Conservation (phyloP, 1,140 invertebrate genomes). For the Brachionus asplanchnoidis region DNA sequence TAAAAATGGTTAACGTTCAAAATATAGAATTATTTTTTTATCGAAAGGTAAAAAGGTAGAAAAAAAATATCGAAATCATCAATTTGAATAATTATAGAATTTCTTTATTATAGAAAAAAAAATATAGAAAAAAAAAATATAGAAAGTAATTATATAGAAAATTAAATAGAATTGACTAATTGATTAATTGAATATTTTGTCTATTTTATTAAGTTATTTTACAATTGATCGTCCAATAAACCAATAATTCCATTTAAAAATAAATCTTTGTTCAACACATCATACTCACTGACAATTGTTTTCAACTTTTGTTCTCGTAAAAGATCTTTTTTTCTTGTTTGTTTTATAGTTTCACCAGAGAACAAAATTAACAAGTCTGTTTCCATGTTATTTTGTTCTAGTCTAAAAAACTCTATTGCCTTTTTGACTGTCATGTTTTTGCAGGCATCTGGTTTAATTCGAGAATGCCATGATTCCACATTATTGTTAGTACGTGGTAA, state of each 20-base stretch:
- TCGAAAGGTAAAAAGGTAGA: no score
- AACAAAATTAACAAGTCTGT: not conserved
- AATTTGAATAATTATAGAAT: no score
- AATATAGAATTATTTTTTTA: no score
- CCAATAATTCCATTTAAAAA: no score
- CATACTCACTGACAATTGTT: not conserved
- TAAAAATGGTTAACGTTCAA: no score
- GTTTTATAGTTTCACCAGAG: not conserved
- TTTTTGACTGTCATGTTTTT: not conserved
- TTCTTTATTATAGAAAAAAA: no score
- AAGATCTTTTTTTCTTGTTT: not conserved
- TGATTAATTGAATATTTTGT: no score
- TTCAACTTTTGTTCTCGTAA: not conserved
- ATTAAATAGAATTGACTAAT: no score
- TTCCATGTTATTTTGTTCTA: not conserved
- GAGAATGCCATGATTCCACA: not conserved
- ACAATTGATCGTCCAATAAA: no score
- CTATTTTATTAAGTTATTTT: no score
- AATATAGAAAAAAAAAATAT: no score
- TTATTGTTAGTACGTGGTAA: not conserved
- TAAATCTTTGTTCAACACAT: not conserved
- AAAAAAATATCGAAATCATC: not conserved
- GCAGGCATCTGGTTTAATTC: not conserved
- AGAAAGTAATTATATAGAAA: no score
- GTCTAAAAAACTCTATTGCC: not conserved